phyloP scores from a whole-genome alignment of 2,113 vertebrate species.

The Otolemur garnettii region DNA sequence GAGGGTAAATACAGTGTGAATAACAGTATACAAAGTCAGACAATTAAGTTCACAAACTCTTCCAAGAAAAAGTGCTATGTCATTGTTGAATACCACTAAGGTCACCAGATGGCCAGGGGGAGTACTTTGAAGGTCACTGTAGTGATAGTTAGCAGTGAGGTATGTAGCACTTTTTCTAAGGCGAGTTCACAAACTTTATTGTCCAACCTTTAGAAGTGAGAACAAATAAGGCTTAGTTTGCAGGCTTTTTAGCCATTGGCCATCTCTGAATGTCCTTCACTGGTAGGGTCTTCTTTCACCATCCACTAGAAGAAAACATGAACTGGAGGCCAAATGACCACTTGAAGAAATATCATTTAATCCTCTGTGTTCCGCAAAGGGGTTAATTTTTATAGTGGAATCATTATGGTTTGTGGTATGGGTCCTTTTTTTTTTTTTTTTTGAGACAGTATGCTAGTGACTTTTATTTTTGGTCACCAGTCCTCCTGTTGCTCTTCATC shows the following conservation, averaged over 20 bases:
- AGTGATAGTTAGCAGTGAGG: no score
- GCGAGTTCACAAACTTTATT: no score
- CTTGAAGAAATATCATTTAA: neutral
- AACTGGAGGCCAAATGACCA: neutral
- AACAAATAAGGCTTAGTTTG: conserved; percentile 28
- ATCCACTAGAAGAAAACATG: neutral
- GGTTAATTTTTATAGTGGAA: conserved; percentile 34
- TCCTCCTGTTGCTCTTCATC: conserved; percentile 39
- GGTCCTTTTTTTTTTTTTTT: neutral
- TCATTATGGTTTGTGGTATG: conserved; percentile 12
- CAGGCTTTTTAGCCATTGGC: neutral
- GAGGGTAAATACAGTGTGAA: neutral
- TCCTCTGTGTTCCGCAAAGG: conserved; percentile 4
- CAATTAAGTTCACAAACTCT: no score
- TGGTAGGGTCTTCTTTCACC: neutral
- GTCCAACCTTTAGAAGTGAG: neutral
- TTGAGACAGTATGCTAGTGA: conserved; percentile 38
- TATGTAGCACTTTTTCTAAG: no score
- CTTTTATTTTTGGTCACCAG: conserved; percentile 62
- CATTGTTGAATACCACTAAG: no score
- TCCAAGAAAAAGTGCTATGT: no score
- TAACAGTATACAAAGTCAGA: neutral
- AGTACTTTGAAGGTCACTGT: no score
- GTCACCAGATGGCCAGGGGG: no score
- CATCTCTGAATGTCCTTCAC: neutral